These are phyloP conservation scores for Tachina fera DNA, from an alignment of 2,888 invertebrate species.

Conservation along the genomic window DNA sequence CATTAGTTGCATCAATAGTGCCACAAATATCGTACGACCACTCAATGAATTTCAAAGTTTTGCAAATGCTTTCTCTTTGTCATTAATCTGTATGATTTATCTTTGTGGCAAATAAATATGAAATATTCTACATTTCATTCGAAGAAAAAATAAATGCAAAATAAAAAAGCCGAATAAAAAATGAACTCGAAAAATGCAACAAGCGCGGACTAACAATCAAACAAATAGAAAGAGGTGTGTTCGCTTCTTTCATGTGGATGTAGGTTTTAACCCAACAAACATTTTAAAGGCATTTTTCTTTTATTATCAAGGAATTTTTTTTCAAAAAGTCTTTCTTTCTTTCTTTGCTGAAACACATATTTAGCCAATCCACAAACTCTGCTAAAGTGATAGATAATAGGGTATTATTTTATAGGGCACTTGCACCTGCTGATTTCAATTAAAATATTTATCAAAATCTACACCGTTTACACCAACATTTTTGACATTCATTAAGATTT, in stretches of 20 bases:
- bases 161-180: constrained; percentile 15
- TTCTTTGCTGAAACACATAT: no score
- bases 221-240: constrained; percentile 61
- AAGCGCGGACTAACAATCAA: constrained; percentile 20
- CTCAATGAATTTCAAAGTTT: constrained; percentile 37
- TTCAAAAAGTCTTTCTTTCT: no score
- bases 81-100: constrained; percentile 57
- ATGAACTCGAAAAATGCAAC: constrained; percentile 35
- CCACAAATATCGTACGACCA: constrained; percentile 16
- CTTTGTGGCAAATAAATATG: constrained; percentile 42
- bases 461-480: no score
- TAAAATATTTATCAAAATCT: no score
- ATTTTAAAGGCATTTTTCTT: no score
- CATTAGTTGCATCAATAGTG: not conserved
- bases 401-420: no score
- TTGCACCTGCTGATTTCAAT: no score
- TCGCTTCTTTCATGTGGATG: constrained; percentile 20
- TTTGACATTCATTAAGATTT: no score
- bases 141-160: not conserved
- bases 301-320: no score
- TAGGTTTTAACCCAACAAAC: no score
- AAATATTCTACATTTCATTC: constrained; percentile 35
- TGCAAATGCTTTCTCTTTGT: constrained; percentile 13
- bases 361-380: no score
- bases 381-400: no score